Percentiles rank a stretch among this genome's conserved stretches.
These are phyloP conservation scores for Stramonita haemastoma DNA, from an alignment of 2,888 invertebrate species.

Conservation along the genomic window DNA sequence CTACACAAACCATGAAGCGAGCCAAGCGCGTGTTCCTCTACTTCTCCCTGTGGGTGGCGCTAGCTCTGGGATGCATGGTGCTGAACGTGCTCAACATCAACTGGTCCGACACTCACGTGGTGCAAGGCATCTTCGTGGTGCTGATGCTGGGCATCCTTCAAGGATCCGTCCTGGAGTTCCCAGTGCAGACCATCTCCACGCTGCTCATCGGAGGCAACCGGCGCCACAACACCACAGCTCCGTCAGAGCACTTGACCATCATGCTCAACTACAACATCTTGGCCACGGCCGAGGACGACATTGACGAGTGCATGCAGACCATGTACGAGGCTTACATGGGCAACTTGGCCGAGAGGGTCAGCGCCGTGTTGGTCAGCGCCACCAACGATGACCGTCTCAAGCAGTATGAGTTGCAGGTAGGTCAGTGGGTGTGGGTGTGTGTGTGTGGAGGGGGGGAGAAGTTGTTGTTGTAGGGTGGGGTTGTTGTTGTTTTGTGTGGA, in stretches of 20 bases:
- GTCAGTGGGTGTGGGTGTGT: not conserved
- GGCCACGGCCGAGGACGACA: slow-evolving; percentile 65
- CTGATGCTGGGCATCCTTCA: slow-evolving; percentile 64
- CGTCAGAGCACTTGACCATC: slow-evolving; percentile 59
- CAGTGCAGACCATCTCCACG: slow-evolving; percentile 65
- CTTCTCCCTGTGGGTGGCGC: slow-evolving; percentile 63
- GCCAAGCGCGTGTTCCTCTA: slow-evolving; percentile 60
- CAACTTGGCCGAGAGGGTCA: slow-evolving; percentile 64
- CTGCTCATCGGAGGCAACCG: slow-evolving; percentile 62
- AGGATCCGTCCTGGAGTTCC: slow-evolving; percentile 67
- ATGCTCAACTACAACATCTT: slow-evolving; percentile 66
- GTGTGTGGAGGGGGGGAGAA: not conserved
- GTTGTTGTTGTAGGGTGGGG: too few relatives aligned
- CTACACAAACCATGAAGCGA: slow-evolving; percentile 57
- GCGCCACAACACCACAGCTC: slow-evolving; percentile 50
- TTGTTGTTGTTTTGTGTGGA: too few relatives aligned
- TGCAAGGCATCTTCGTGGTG: slow-evolving; percentile 64
- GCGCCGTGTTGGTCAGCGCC: slow-evolving; percentile 68
- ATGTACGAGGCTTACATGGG: slow-evolving; percentile 71
- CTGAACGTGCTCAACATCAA: slow-evolving; percentile 68
- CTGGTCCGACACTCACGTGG: slow-evolving; percentile 62
- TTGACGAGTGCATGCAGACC: slow-evolving; percentile 67
- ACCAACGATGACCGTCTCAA: slow-evolving; percentile 62
- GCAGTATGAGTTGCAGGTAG: slow-evolving; percentile 60
- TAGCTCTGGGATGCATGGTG: slow-evolving; percentile 58